A percentile compares a stretch with the other conserved stretches of the same genome.
Conservation (phyloP, 2,888 invertebrate species). For the Ormyrus thymus region DNA sequence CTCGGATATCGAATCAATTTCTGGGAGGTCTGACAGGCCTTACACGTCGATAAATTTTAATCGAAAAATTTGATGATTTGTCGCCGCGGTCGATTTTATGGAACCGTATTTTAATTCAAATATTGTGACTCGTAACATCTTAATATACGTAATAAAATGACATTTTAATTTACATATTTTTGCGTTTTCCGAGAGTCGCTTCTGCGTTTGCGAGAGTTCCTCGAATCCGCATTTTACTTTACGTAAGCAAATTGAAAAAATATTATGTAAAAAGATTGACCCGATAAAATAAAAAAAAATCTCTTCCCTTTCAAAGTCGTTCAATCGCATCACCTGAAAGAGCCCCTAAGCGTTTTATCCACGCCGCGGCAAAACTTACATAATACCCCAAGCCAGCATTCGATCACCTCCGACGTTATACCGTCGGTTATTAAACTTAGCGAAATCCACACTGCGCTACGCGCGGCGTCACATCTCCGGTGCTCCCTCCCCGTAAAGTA, state of each 20-base stretch:
- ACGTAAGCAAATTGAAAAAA: too few species aligned
- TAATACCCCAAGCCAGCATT: constrained; percentile 10
- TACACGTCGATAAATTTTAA: constrained; percentile 38
- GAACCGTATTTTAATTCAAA: not conserved
- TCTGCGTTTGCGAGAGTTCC: too few species aligned
- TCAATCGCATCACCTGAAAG: not conserved
- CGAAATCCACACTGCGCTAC: constrained; percentile 20
- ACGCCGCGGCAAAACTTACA: not conserved
- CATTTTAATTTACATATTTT: not conserved
- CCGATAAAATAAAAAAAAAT: not conserved
- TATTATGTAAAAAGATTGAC: not conserved
- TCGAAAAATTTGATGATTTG: too few species aligned
- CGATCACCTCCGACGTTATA: constrained; percentile 3
- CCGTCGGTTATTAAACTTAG: constrained; percentile 40
- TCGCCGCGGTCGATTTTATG: not conserved
- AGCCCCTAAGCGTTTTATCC: constrained; percentile 4
- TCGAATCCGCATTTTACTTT: not conserved
- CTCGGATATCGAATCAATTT: constrained; percentile 16
- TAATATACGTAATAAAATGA: not conserved
- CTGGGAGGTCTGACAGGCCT: constrained; percentile 43
- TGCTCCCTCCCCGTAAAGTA: constrained; percentile 5
- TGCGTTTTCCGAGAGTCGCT: too few species aligned
- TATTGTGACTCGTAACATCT: not conserved
- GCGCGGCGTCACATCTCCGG: not conserved
- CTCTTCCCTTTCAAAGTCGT: not conserved